Percentiles rank a stretch among this genome's conserved stretches.
Conservation (phyloP, 2,113 vertebrate species). For the Toxotes jaculatrix region DNA sequence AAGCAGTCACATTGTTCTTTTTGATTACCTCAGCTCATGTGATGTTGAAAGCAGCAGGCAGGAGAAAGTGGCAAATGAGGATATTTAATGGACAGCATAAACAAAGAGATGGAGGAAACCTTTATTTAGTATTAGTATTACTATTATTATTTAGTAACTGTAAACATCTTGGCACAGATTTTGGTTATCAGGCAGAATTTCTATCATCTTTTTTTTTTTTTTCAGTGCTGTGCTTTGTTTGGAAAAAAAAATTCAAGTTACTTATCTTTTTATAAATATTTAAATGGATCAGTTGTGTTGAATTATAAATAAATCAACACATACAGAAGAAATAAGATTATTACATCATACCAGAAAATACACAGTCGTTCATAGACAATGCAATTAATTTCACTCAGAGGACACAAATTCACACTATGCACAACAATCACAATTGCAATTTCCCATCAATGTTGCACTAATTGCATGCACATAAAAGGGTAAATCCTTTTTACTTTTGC, state of each 20-base stretch:
- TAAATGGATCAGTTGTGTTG: slow-evolving; percentile 10
- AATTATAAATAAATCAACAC: slow-evolving; percentile 27
- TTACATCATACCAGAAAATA: slow-evolving; percentile 40
- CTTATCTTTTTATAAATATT: slow-evolving; percentile 34
- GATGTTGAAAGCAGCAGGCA: slow-evolving; percentile 59
- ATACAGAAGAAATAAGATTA: slow-evolving; percentile 40
- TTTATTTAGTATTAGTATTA: slow-evolving; percentile 1
- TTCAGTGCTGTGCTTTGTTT: background rate
- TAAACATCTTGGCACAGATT: slow-evolving; percentile 23
- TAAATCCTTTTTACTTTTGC: slow-evolving; percentile 78
- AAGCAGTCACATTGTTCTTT: slow-evolving; percentile 71
- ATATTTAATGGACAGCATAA: slow-evolving; percentile 64
- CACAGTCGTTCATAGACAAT: slow-evolving; percentile 44
- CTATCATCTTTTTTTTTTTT: background rate
- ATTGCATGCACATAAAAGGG: slow-evolving; percentile 67
- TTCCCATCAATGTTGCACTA: slow-evolving; percentile 66
- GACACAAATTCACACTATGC: slow-evolving; percentile 53
- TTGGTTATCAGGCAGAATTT: slow-evolving; percentile 19
- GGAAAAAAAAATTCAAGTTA: background rate
- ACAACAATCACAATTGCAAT: slow-evolving; percentile 61
- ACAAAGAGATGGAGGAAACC: slow-evolving; percentile 31
- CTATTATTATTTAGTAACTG: no score
- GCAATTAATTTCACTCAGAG: slow-evolving; percentile 64
- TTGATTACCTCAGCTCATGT: slow-evolving; percentile 71
- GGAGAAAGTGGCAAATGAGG: slow-evolving; percentile 58